Base-by-base conservation (phyloP, 2,113 vertebrate genomes). In the Dromaius novaehollandiae region DNA sequence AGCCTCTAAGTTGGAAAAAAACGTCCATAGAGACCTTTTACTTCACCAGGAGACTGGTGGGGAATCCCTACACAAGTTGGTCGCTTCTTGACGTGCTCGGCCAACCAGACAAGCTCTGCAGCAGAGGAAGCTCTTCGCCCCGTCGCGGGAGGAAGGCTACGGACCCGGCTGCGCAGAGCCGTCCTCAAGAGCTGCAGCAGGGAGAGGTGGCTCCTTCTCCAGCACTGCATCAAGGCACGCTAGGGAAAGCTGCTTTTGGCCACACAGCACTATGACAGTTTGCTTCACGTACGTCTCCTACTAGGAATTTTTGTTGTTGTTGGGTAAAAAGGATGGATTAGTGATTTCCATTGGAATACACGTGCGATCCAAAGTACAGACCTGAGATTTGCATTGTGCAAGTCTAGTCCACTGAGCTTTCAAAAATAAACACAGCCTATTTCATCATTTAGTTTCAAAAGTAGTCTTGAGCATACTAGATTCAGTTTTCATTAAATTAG, bases 301-400 rank as follows among this genome's bases (percentile, higher is more conserved):
- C 8, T 66, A 51, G 50, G 44, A 22, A 2, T 1, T 12, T 3
- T 6, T 26, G 44, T 4, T 40, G 13, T 44, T 11, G 11, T 28
- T 56, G 5, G 48, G 32, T 6, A n/a, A 69, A 64, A n/a, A 2
- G 34, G 53, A 7, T 22, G 30, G 12, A 34, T 11, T 13, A 5
- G 61, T 21, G 18, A 19, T 44, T 74, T 2, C 5, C n/a, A 44
- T 13, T 0, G 0, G 73, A 50, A 21, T 6, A 20, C 8, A 8
- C 32, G 2, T 8, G 46, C 44, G 1, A 4, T 56, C 24, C 13
- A 6, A 3, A 4, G 17, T 4, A 1, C 74, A 34, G 73, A 42
- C 16, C 34, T 24, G 70, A 24, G 53, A 1, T 3, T 19, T 48
- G 51, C 42, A 10, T 18, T 28, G 63, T 6, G 3, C 26, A 11